A percentile compares a stretch with the other conserved stretches of the same genome.
Conservation (phyloP, 2,113 vertebrate species). For the Alligator mississippiensis region DNA sequence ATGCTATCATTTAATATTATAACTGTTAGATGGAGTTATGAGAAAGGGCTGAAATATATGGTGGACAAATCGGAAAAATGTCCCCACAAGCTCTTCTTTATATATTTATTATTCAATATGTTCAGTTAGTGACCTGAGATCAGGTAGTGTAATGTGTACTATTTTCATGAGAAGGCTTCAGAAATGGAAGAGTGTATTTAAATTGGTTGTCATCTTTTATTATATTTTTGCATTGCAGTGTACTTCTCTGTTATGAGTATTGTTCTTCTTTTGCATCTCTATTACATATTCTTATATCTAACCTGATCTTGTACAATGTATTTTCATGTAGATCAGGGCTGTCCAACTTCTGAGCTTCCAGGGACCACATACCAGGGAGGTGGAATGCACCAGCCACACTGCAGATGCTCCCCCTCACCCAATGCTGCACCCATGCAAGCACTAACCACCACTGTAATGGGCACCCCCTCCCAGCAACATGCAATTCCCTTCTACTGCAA, state of each 20-base stretch:
- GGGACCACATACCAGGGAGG: too few relatives aligned
- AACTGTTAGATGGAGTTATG: accelerated
- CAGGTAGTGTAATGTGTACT: neutral
- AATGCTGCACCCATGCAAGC: too few relatives aligned
- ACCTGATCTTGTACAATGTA: too few relatives aligned
- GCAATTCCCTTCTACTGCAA: too few relatives aligned
- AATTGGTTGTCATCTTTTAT: neutral
- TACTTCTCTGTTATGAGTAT: neutral
- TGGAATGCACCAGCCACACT: too few relatives aligned
- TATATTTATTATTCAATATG: neutral
- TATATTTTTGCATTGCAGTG: neutral
- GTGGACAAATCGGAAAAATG: neutral
- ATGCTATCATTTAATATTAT: neutral
- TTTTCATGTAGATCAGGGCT: too few relatives aligned
- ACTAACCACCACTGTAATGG: too few relatives aligned
- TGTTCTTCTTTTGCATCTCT: neutral
- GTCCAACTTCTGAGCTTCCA: too few relatives aligned
- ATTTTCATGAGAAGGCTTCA: neutral
- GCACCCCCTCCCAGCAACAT: too few relatives aligned
- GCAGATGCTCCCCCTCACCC: too few relatives aligned
- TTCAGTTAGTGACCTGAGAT: neutral
- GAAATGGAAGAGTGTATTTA: neutral
- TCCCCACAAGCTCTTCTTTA: neutral
- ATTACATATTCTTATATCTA: neutral
- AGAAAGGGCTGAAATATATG: neutral